Evolutionary conservation across 2,797 vertebrate species (phyloP).

Genomic region (Coreius guichenoti): DNA sequence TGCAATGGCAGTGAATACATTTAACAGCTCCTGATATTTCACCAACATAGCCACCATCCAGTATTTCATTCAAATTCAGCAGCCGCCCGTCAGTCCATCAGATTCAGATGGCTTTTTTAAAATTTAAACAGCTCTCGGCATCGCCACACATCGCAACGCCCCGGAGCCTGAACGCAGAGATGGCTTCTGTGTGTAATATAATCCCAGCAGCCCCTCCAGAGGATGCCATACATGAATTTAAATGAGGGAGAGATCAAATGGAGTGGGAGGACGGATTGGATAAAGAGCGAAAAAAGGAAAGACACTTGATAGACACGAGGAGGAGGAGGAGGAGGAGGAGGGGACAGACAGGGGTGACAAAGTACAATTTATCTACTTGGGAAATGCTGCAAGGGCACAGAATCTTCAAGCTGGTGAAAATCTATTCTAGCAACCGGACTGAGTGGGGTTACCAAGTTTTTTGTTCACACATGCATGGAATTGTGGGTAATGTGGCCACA

Average conservation of each 20-base stretch:
- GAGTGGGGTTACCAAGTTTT: conserved; percentile 12
- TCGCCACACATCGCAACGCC: conserved; percentile 8
- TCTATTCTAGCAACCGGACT: conserved; percentile 60
- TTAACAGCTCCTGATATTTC: background rate
- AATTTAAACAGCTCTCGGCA: conserved; percentile 29
- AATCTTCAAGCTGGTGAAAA: conserved; percentile 63
- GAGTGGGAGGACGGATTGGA: conserved; percentile 21
- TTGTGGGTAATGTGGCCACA: conserved; percentile 60
- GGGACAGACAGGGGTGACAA: conserved; percentile 12
- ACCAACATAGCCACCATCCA: background rate
- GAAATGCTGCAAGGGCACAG: conserved; percentile 60
- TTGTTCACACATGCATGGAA: conserved; percentile 49
- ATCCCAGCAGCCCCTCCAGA: conserved; percentile 30
- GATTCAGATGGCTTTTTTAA: background rate
- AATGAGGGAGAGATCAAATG: conserved; percentile 20
- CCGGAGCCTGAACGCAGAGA: conserved; percentile 5
- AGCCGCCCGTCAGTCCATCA: background rate
- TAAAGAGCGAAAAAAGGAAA: conserved; percentile 48
- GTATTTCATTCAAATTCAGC: background rate
- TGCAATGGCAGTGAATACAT: conserved; percentile 4
- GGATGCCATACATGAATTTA: conserved; percentile 44
- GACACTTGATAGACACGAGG: conserved; percentile 4
- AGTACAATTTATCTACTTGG: conserved; percentile 74
- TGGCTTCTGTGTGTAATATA: conserved; percentile 11
- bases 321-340: conserved; percentile 17